These are phyloP conservation scores for Cynodonichthys magdalenae DNA, from an alignment of 2,797 vertebrate species.

Conservation along the genomic window DNA sequence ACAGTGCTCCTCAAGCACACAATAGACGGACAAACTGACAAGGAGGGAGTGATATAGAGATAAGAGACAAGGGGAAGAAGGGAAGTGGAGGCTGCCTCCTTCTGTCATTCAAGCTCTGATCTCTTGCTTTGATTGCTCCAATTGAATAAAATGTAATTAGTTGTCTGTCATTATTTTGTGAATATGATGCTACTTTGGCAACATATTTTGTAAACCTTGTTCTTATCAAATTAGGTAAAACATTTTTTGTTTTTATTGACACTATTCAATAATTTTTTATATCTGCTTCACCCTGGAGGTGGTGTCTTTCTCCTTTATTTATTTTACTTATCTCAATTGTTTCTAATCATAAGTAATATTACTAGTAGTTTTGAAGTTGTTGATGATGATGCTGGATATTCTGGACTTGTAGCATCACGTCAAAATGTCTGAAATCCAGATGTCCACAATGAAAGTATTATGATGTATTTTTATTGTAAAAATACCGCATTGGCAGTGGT, in stretches of 20 bases:
- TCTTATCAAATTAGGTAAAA: conserved; percentile 6
- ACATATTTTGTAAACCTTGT: not conserved
- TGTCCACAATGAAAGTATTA: no score
- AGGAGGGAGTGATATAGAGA: conserved; percentile 41
- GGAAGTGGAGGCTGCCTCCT: conserved; percentile 27
- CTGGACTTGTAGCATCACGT: no score
- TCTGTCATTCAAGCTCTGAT: conserved; percentile 49
- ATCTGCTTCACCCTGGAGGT: no score
- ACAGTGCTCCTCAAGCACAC: conserved; percentile 64
- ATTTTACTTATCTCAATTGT: no score
- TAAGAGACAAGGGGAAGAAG: conserved; percentile 40
- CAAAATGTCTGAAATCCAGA: no score
- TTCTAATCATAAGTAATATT: no score
- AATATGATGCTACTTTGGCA: conserved; percentile 2
- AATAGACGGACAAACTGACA: conserved; percentile 47
- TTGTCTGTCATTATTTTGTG: conserved; percentile 18
- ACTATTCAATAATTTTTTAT: no score
- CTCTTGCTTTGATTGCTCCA: conserved; percentile 20
- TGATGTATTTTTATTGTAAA: no score
- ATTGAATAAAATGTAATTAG: conserved; percentile 29
- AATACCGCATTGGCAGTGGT: no score
- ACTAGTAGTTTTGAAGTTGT: no score
- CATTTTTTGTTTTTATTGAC: not conserved
- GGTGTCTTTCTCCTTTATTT: no score
- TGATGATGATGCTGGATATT: no score